phyloP scores from a whole-genome alignment of 1,140 invertebrate species.

The Tetragnatha versicolor region DNA sequence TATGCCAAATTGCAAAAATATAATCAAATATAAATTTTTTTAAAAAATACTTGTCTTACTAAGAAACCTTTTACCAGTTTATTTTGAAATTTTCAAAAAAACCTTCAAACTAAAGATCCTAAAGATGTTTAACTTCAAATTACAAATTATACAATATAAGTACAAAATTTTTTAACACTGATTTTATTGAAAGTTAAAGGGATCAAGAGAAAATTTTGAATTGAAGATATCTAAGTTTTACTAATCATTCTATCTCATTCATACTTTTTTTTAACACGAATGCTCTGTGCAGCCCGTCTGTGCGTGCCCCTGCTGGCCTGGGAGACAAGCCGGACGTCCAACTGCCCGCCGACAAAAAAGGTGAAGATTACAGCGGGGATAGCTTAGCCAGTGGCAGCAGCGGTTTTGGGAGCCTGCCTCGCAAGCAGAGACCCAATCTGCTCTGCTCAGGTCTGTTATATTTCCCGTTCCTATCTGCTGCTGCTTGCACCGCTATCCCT shows the following conservation, averaged over 20 bases:
- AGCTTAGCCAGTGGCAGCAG: slow-evolving; percentile 77
- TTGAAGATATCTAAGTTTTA: neutral
- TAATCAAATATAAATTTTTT: no score
- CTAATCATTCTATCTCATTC: neutral
- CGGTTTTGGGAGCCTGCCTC: slow-evolving; percentile 82
- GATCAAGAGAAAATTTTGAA: no score
- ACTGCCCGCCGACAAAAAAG: slow-evolving; percentile 56
- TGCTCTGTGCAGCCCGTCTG: slow-evolving; percentile 54
- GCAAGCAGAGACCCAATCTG: slow-evolving; percentile 66
- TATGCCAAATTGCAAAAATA: no score
- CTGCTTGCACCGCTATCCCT: slow-evolving; percentile 49
- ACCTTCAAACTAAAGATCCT: no score
- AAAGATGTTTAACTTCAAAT: no score
- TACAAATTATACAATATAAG: no score
- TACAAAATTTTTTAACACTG: no score
- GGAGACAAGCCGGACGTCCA: slow-evolving; percentile 54
- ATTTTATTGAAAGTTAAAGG: no score
- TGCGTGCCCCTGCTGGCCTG: slow-evolving; percentile 30
- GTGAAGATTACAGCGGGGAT: slow-evolving; percentile 60
- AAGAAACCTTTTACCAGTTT: no score
- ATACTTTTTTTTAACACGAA: neutral
- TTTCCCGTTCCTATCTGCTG: slow-evolving; percentile 1
- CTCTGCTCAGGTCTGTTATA: slow-evolving; percentile 54
- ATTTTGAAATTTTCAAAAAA: no score
- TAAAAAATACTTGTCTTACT: no score